Base-by-base conservation (phyloP, 1,140 invertebrate species). In the Theocolax elegans region DNA sequence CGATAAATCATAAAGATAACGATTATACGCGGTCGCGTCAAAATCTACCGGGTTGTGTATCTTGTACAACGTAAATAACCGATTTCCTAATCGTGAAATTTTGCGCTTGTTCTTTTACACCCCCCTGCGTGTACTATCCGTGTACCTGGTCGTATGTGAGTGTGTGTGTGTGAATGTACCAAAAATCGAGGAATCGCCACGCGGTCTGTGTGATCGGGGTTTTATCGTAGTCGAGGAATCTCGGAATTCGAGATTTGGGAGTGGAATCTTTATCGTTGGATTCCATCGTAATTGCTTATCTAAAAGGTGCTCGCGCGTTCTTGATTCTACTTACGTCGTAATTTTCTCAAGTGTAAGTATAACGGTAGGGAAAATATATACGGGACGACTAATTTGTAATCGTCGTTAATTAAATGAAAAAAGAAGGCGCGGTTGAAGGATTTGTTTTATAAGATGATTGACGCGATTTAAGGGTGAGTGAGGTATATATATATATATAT, bases 231-330 rank as follows among this genome's bases (percentile, higher is more conserved):
- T 35, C 40, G 63, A 74, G 74, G 13, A 80, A 82, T 81, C 81
- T 83, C 29, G 77, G 77, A 80, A 81, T 83, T 83, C 74, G 78
- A 77, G 78, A 79, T 80, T 78, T 73, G 76, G 7, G 51, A 35
- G 29, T 25, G 23, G 21, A 0, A 27, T 15, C 7, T 67, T 75
- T 83, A 82, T 82, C 80, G 74, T 49, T 67, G 75, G 71, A 81
- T 83, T 81, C 79, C 80, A 83, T 83, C 81, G 79, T 82, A 83
- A 83, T 83, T 81, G 80, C 77, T 83, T 81, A 83, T 82, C 80
- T 83, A 81, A 77, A 77, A 81, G 79, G 75, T 79, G 72, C 64
- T 72, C 72, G 19, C 66, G 65, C 42, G 64, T 63, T 64, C 73
- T 73, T n/a, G n/a, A n/a, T n/a, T n/a, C n/a, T n/a, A n/a, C n/a